Conservation (phyloP, 2,888 invertebrate genomes). For the Tetragonisca angustula region DNA sequence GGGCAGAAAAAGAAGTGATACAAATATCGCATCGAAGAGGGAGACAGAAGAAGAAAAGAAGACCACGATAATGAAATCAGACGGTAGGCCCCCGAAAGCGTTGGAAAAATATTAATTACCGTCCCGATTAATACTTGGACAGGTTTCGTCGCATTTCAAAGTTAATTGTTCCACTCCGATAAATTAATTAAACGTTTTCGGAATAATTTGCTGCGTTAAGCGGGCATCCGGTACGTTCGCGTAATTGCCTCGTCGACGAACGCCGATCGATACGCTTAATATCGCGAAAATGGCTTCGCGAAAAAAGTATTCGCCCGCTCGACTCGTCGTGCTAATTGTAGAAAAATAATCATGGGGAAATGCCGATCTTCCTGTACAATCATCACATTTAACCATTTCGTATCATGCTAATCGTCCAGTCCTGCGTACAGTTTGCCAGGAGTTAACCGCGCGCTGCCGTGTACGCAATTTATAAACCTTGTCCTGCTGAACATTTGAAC, state of each 20-base stretch:
- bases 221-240: neutral
- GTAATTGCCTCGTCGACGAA: conserved; percentile 18
- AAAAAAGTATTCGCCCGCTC: neutral
- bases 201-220: conserved; percentile 18
- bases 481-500: neutral
- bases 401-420: neutral
- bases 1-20: neutral
- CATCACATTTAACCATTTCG: conserved; percentile 43
- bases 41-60: neutral
- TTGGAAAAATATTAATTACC: conserved; percentile 15
- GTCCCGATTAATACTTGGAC: conserved; percentile 10
- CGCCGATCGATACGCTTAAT: conserved; percentile 10
- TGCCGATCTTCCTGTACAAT: conserved; percentile 17
- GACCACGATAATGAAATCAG: too few species aligned
- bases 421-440: neutral
- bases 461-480: neutral
- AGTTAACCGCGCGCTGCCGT: neutral
- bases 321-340: conserved; percentile 6
- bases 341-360: conserved; percentile 10
- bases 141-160: neutral
- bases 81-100: neutral
- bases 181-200: conserved; percentile 32
- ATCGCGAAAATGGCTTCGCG: neutral
- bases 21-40: neutral
- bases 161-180: conserved; percentile 13